These are phyloP conservation scores for Indicator maculatus DNA, from an alignment of 2,113 vertebrate genomes.

Conservation along the genomic window DNA sequence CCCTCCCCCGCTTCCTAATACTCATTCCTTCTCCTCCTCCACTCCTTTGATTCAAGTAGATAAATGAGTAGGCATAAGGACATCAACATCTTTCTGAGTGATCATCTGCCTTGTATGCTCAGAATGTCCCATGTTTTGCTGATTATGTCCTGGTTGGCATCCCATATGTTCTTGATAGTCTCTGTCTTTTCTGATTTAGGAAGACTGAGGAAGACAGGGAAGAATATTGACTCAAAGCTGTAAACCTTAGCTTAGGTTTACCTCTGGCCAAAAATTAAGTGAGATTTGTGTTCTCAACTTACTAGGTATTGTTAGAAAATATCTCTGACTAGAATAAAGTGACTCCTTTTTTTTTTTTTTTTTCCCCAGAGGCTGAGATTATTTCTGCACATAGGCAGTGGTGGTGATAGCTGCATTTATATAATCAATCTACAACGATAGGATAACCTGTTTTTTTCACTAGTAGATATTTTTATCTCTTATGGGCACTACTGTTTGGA, in stretches of 20 bases:
- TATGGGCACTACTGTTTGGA: not conserved
- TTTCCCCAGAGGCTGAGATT: not conserved
- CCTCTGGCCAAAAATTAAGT: slow-evolving; percentile 25
- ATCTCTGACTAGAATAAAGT: not conserved
- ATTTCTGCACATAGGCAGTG: slow-evolving; percentile 10
- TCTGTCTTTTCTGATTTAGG: slow-evolving; percentile 61
- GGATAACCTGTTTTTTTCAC: not conserved
- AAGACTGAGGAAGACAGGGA: slow-evolving; percentile 20
- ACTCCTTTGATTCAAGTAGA: slow-evolving; percentile 76
- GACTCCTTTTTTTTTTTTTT: not conserved
- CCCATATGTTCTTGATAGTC: slow-evolving; percentile 58
- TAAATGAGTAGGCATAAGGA: slow-evolving; percentile 77
- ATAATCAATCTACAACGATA: not conserved
- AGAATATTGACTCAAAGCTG: not conserved
- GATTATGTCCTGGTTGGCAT: slow-evolving; percentile 62
- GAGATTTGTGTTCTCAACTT: not conserved
- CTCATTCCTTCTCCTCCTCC: slow-evolving; percentile 36
- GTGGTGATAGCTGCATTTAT: not conserved
- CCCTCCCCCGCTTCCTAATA: slow-evolving; percentile 15
- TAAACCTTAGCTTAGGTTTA: not conserved
- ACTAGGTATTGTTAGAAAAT: not conserved
- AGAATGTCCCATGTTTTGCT: slow-evolving; percentile 53
- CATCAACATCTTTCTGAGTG: slow-evolving; percentile 76
- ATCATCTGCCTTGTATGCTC: slow-evolving; percentile 56
- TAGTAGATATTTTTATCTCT: not conserved